These are phyloP conservation scores for Phrynocephalus vlangalii DNA, from an alignment of 2,797 vertebrate species.

Conservation along the genomic window DNA sequence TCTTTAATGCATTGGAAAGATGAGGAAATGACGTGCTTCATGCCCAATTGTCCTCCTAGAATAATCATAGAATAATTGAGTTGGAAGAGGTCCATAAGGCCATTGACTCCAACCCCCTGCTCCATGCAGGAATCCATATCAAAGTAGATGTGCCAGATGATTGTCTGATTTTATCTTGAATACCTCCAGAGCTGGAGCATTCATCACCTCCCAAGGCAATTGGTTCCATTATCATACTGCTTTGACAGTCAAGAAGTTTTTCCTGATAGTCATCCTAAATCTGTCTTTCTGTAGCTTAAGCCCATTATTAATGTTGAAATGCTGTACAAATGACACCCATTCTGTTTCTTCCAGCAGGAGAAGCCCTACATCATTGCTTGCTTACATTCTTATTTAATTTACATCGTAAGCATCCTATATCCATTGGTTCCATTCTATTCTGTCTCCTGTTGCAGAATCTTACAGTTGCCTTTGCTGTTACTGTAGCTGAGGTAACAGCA, in stretches of 20 bases:
- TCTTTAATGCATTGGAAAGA: neutral
- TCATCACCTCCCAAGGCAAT: too few relatives aligned
- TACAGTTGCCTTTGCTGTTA: conserved; percentile 13
- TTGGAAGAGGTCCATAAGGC: too few relatives aligned
- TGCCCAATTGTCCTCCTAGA: conserved; percentile 11
- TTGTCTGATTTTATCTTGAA: too few relatives aligned
- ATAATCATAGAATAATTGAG: too few relatives aligned
- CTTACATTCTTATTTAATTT: conserved; percentile 7
- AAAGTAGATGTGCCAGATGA: too few relatives aligned
- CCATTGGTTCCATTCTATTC: neutral
- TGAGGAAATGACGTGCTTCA: neutral
- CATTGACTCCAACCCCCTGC: too few relatives aligned
- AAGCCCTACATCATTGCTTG: conserved; percentile 6
- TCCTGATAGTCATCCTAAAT: too few relatives aligned
- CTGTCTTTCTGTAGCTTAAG: too few relatives aligned
- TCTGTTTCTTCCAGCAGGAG: conserved; percentile 7
- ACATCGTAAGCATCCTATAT: conserved; percentile 1
- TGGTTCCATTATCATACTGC: too few relatives aligned
- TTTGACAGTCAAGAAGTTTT: too few relatives aligned
- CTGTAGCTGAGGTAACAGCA: conserved; percentile 13
- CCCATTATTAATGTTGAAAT: neutral
- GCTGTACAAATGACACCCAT: conserved; percentile 6
- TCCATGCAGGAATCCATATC: too few relatives aligned
- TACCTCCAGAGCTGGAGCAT: too few relatives aligned
- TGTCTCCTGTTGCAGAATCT: conserved; percentile 15